Evolutionary conservation across 2,888 invertebrate genomes (phyloP).

Genomic region (Eupeodes latifasciatus): DNA sequence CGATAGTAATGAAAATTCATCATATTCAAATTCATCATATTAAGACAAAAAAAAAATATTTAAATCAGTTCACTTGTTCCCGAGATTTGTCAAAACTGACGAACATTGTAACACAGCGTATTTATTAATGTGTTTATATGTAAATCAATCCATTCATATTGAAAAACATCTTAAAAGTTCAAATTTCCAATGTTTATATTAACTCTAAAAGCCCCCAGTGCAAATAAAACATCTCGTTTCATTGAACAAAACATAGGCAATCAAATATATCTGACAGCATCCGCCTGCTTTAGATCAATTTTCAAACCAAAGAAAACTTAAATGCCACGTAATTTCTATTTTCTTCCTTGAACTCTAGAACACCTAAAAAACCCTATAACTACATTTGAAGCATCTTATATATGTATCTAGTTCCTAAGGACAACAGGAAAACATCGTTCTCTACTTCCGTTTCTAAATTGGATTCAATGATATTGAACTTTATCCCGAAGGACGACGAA

Average conservation of each 20-base stretch:
- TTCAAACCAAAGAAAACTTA: conserved; percentile 59
- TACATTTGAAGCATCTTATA: no score
- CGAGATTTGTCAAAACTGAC: no score
- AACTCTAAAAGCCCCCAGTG: not conserved
- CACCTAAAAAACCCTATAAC: not conserved
- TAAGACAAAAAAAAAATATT: no score
- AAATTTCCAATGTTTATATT: not conserved
- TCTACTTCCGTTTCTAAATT: conserved; percentile 56
- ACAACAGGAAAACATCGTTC: conserved; percentile 48
- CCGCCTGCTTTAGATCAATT: conserved; percentile 70
- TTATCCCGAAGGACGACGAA: conserved; percentile 48
- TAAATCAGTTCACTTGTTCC: no score
- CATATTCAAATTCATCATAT: no score
- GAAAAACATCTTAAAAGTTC: no score
- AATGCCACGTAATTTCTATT: conserved; percentile 54
- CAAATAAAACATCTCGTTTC: conserved; percentile 36
- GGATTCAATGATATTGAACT: conserved; percentile 65
- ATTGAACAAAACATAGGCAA: conserved; percentile 56
- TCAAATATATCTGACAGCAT: conserved; percentile 66
- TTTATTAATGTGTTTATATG: no score
- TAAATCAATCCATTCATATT: no score
- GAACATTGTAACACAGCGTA: no score
- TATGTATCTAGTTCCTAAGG: conserved; percentile 1
- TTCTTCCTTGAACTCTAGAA: conserved; percentile 15
- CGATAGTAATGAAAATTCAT: no score